A percentile compares a stretch with the other conserved stretches of the same genome.
These are phyloP conservation scores for Melanaphis sacchari DNA, from an alignment of 1,140 invertebrate species.

Conservation along the genomic window DNA sequence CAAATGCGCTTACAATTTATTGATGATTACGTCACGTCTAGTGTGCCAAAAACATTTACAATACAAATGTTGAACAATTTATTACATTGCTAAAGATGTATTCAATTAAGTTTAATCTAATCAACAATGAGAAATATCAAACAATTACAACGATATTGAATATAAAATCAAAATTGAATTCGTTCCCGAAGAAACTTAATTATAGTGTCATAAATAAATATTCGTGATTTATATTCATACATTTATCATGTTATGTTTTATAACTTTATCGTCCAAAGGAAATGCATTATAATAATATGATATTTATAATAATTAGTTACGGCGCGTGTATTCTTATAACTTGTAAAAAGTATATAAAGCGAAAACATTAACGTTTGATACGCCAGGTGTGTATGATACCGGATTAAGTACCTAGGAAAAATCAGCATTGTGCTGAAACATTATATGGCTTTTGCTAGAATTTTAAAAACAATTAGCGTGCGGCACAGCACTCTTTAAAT, in stretches of 20 bases:
- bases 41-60: background rate
- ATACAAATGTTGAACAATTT: constrained; percentile 16
- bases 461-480: constrained; percentile 37
- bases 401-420: background rate
- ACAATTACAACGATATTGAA: background rate
- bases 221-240: background rate
- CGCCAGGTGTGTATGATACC: constrained; percentile 6
- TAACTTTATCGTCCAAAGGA: background rate
- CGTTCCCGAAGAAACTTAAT: background rate
- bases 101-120: background rate
- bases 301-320: background rate
- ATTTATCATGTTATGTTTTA: background rate
- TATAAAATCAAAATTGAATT: background rate
- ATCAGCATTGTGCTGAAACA: background rate
- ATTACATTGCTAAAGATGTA: background rate
- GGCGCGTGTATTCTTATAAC: background rate
- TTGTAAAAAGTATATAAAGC: background rate
- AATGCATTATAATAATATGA: background rate
- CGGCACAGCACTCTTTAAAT: background rate
- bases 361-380: background rate
- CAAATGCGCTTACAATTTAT: background rate
- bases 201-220: background rate
- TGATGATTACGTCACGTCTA: background rate
- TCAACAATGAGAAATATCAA: background rate
- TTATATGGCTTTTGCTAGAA: background rate